A percentile compares a stretch with the other conserved stretches of the same genome.
These are phyloP conservation scores for Spermophilus dauricus DNA, from an alignment of 2,113 vertebrate genomes.

Conservation along the genomic window DNA sequence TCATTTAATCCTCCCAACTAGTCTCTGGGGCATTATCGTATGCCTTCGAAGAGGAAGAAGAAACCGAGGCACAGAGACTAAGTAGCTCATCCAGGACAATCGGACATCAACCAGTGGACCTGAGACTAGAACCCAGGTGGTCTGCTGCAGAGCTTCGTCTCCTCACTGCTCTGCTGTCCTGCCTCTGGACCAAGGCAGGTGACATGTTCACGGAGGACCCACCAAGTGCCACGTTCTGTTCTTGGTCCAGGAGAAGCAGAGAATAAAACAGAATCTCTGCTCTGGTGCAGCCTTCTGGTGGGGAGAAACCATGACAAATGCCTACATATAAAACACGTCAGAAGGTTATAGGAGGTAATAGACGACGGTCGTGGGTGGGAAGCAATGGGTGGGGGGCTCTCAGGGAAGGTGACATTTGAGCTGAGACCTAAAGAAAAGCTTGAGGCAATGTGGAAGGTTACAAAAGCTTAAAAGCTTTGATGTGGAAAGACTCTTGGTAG, in stretches of 20 bases:
- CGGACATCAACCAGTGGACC: background rate
- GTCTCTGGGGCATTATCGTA: background rate
- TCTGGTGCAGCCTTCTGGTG: background rate
- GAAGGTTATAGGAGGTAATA: background rate
- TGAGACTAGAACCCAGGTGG: background rate
- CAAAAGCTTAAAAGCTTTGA: background rate
- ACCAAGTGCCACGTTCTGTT: background rate
- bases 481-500: background rate
- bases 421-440: background rate
- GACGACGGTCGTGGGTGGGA: background rate
- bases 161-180: background rate
- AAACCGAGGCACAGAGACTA: background rate
- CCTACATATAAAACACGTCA: background rate
- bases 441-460: background rate
- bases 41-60: background rate
- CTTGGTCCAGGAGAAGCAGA: background rate
- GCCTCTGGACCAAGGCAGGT: background rate
- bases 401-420: background rate
- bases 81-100: background rate
- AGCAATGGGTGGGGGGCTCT: fast-evolving
- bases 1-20: background rate
- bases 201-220: background rate
- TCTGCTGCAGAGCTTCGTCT: background rate
- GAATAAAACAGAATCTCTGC: background rate
- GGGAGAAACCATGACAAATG: background rate